Evolutionary conservation across 2,797 vertebrate species (phyloP), one percentile per base, ranked within the genome.

Genomic region (Momotus momota): DNA sequence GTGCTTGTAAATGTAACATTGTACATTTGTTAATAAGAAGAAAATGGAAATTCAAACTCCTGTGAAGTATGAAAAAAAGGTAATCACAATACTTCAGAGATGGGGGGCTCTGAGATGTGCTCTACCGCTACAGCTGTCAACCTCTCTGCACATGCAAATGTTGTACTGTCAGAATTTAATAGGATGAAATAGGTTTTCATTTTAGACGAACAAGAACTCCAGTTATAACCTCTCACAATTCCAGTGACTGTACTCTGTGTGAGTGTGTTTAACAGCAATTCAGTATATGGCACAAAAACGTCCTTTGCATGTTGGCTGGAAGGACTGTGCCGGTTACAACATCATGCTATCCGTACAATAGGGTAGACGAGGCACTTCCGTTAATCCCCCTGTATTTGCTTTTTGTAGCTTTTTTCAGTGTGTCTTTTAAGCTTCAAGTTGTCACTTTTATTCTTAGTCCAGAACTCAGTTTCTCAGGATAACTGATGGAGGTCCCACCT

Each of bases 201-300:
- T 95, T 81, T 85, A 72, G 69, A 65, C 91, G 70, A 95, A 91
- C 74, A 85, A 95, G 86, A 96, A 67, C 71, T 93, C 78, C 74
- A 86, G 14, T 92, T 93, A 46, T 66, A 93, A 48, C 90, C 29
- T 88, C 67, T 81, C 90, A 85, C 14, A 33, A 55, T 96, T 95
- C 72, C 52, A 93, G 21, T 81, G 77, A 45, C 77, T 93, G n/a
- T 93, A 33, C 55, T 90, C 45, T 31, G 55, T 22, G n/a, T 60
- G 79, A 85, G 43, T 74, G 38, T 71, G 40, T 91, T 90, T 77
- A 58, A 52, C 88, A 81, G 60, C 72, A 85, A 22, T 77, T 89
- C 66, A 66, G 35, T 60, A 26, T 80, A 65, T 31, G 49, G 35
- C 77, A 54, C 57, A 67, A 73, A 79, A 58, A 66, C 49, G 52